These are phyloP conservation scores for Catocala sponsa DNA, from an alignment of 2,888 invertebrate genomes.

Conservation along the genomic window DNA sequence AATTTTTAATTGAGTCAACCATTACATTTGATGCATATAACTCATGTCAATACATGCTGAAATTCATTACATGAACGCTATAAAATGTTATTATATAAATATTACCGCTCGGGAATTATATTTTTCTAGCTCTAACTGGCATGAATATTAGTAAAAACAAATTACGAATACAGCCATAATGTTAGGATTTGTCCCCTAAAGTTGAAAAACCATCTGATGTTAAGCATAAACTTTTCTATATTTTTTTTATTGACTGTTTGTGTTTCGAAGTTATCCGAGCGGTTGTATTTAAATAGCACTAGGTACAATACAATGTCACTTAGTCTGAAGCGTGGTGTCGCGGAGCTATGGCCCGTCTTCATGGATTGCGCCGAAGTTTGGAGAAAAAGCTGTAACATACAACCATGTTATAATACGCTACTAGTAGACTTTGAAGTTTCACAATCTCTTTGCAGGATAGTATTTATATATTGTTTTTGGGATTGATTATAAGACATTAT, in stretches of 20 bases:
- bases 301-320: constrained; percentile 31
- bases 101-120: constrained; percentile 7
- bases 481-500: too few relatives aligned
- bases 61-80: constrained; percentile 2
- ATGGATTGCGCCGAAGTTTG: constrained; percentile 80
- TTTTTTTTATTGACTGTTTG: not conserved
- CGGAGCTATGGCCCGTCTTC: constrained; percentile 49
- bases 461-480: too few relatives aligned
- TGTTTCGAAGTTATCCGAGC: constrained; percentile 3
- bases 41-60: constrained; percentile 5
- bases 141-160: too few relatives aligned
- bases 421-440: not conserved
- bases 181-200: too few relatives aligned
- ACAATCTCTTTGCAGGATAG: constrained; percentile 1
- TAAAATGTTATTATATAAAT: constrained; percentile 10
- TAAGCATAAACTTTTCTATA: not conserved
- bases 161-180: too few relatives aligned
- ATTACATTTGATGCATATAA: constrained; percentile 24
- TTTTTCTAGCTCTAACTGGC: too few relatives aligned
- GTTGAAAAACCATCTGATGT: too few relatives aligned
- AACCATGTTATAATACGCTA: constrained; percentile 18
- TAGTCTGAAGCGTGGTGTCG: constrained; percentile 45
- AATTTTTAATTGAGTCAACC: constrained; percentile 21
- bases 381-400: constrained; percentile 81
- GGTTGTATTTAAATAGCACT: constrained; percentile 13